phyloP scores from a whole-genome alignment of 1,140 invertebrate species.

The Drosophila bipectinata region DNA sequence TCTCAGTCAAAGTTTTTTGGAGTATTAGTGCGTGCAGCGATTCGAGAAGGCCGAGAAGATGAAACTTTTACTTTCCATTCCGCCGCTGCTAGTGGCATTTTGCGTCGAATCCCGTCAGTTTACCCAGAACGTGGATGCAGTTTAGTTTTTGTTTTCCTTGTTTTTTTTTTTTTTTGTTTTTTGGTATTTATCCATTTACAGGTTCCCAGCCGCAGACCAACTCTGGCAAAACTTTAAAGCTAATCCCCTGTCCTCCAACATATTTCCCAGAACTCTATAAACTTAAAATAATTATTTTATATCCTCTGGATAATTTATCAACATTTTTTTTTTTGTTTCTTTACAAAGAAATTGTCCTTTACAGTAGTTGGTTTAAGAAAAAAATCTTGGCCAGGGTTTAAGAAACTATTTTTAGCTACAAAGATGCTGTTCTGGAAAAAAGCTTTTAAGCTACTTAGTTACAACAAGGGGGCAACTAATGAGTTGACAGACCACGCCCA shows the following conservation, averaged over 20 bases:
- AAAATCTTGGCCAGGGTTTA: not conserved
- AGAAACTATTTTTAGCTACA: not conserved
- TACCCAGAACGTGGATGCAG: slow-evolving; percentile 2
- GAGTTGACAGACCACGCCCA: slow-evolving; percentile 41
- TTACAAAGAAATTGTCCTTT: not conserved
- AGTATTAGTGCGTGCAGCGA: slow-evolving; percentile 47
- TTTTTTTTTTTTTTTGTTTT: not conserved
- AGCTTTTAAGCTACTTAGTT: slow-evolving; percentile 42
- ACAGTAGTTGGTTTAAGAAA: not conserved
- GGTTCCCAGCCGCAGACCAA: slow-evolving; percentile 13
- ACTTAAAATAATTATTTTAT: not conserved
- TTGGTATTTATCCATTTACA: slow-evolving; percentile 33
- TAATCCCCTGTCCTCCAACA: slow-evolving; percentile 13
- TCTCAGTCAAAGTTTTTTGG: slow-evolving; percentile 21
- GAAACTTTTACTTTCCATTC: slow-evolving; percentile 65
- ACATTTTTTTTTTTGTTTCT: not conserved
- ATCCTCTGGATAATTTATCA: not conserved
- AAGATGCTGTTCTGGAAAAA: slow-evolving; percentile 13
- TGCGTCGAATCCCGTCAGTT: slow-evolving; percentile 8
- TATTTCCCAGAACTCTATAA: not conserved
- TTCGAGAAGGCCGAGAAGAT: slow-evolving; percentile 39
- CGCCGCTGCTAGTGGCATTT: slow-evolving; percentile 22
- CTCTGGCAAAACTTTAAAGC: not conserved
- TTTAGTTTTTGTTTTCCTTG: too few relatives aligned
- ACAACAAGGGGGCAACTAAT: slow-evolving; percentile 26